Evolutionary conservation across 2,113 vertebrate species (phyloP).

Genomic region (Accipiter cooperii): DNA sequence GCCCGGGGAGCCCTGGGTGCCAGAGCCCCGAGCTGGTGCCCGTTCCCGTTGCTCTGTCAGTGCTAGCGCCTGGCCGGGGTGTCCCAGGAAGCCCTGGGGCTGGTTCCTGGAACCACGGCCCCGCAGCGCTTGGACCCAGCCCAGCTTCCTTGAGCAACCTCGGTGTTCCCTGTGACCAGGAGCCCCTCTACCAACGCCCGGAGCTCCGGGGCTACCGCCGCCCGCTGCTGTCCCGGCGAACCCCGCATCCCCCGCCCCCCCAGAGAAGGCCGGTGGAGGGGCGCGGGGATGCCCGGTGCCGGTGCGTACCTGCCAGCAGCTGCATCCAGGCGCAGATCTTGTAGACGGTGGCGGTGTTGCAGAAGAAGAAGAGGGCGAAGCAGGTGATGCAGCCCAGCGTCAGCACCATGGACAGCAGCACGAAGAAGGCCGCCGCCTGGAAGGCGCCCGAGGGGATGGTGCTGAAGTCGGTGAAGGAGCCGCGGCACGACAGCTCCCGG

Average conservation of each 20-base stretch:
- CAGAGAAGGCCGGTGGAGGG: neutral
- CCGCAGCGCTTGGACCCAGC: neutral
- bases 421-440: constrained; percentile 92
- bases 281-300: neutral
- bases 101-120: neutral
- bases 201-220: neutral
- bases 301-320: constrained; percentile 86
- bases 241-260: neutral
- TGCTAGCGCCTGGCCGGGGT: neutral
- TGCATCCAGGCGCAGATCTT: constrained; percentile 99
- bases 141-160: neutral
- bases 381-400: constrained; percentile 94
- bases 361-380: constrained; percentile 98
- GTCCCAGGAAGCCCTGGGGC: neutral
- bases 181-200: neutral
- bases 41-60: neutral
- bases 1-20: neutral
- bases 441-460: constrained; percentile 94
- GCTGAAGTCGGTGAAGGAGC: constrained; percentile 93
- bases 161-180: neutral
- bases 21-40: neutral
- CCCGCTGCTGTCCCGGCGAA: neutral
- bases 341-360: constrained; percentile 97
- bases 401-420: constrained; percentile 97
- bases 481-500: constrained; percentile 89